Base-by-base conservation (phyloP, 2,113 vertebrate species). In the Butorides virescens region DNA sequence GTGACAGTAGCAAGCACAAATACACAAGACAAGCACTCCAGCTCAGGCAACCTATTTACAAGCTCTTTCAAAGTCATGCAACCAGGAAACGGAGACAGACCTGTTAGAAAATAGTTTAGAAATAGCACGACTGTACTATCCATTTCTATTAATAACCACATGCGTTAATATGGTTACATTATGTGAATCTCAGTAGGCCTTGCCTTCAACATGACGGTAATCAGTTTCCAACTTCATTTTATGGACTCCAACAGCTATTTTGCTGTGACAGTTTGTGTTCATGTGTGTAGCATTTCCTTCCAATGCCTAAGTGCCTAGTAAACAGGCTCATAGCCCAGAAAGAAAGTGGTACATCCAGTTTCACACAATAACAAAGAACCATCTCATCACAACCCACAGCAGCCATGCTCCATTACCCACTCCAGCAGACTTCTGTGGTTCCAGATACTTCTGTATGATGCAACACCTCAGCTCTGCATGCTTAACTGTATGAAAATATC, bases 111-210 rank as follows among this genome's bases (percentile, higher is more conserved):
- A 59, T 1, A 75, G 42, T 39, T 82, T 66, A 71, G 30, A 87
- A 92, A 87, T 1, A 84, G 34, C 44, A 71, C 2, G 0, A 32
- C n/a, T 50, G 42, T 59, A 63, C 1, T 46, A 78, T n/a, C n/a
- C 10, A 32, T 36, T 53, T 77, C 62, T 85, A 50, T 37, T 75
- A 53, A 49, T 55, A 87, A 36, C 6, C 15, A 59, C 21, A 46
- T 0, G 0, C 15, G 6, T 71, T 67, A 82, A 37, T 23, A 65
- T 8, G 11, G n/a, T 50, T 78, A 82, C 13, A 37, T 17, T 53
- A 58, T 4, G 55, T 22, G 20, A 82, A 42, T 79, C 75, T 68
- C 32, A 79, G 37, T n/a, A 67, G 75, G 15, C 15, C 29, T 86
- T 78, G 65, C n/a, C 86, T 90, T 82, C n/a, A 58, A 50, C 15